Percentiles rank a stretch among this genome's conserved stretches.
Evolutionary conservation across 2,888 invertebrate genomes (phyloP).

Genomic region (Willowsia nigromaculata): DNA sequence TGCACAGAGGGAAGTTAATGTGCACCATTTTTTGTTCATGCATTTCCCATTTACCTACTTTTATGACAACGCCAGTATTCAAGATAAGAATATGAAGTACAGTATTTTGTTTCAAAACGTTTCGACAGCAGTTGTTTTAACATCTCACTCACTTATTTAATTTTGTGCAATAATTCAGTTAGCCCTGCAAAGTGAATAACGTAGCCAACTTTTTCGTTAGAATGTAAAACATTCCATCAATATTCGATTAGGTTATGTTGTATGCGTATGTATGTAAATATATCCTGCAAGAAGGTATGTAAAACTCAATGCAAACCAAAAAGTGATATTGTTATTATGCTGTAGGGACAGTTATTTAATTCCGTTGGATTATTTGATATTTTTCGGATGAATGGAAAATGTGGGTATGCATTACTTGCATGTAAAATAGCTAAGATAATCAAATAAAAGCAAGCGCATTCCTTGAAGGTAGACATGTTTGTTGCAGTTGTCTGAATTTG

Average conservation of each 20-base stretch:
- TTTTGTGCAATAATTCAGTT: neutral
- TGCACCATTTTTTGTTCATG: neutral
- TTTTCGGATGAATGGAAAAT: conserved; percentile 44
- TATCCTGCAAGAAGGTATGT: neutral
- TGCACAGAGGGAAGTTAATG: neutral
- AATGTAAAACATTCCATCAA: conserved; percentile 34
- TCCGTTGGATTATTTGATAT: neutral
- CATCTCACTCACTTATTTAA: conserved; percentile 18
- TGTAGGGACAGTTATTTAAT: conserved; percentile 35
- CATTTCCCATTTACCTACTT: neutral
- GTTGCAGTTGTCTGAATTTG: conserved; percentile 8
- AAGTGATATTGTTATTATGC: neutral
- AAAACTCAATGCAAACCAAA: neutral
- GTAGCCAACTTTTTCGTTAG: neutral
- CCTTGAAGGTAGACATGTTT: conserved; percentile 33
- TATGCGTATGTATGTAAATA: too few relatives aligned
- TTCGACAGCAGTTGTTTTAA: neutral
- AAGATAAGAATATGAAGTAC: neutral
- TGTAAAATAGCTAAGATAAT: neutral
- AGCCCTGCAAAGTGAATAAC: neutral
- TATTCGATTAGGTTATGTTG: conserved; percentile 47
- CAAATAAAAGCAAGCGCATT: neutral
- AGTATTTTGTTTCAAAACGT: neutral
- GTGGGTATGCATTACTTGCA: conserved; percentile 21
- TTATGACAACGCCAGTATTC: neutral